Base-by-base conservation (phyloP, 2,888 invertebrate genomes). In the Parnassius apollo region DNA sequence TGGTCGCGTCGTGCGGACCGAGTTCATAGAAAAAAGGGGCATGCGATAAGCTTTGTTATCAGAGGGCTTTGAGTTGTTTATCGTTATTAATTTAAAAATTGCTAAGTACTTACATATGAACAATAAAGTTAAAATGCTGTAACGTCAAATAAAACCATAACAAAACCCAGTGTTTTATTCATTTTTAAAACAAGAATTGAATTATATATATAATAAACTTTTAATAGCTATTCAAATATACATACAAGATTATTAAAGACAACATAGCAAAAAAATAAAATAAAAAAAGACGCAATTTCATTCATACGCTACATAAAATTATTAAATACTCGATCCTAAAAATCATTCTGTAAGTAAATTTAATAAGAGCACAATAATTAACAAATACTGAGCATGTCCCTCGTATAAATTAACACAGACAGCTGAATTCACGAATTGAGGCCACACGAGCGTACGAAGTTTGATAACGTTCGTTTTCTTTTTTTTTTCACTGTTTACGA, bases 1-100 rank as follows among this genome's bases (percentile, higher is more conserved):
- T 9, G 63, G 66, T 69, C 61, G 65, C 70, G 62, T 56, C 59
- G 4, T 51, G 58, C 65, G 53, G 49, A 69, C 61, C 67, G 69
- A 70, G 75, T 80, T 77, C 71, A 76, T 80, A 76, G 77, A 83
- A 85, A 86, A 85, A 82, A 69, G 75, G 75, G 78, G 71, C 76
- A 68, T 45, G 59, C 75, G 88, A 89, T 88, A 88, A 86, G 82
- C 72, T 74, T 75, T 85, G 48, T 50, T 59, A 59, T 55, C 50
- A 51, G 45, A 35, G 18, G 13, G 45, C 22, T 50, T 42, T 2
- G 48, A 48, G 56, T 48, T 35, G 18, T 50, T 61, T 51, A 61
- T 45, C 51, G 44, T 49, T 9, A 12, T 49, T 49, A 12, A 49
- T 35, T 35, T 35, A 48, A 48, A 48, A 44, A 44, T 44, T 25